Evolutionary conservation across 2,113 vertebrate genomes (phyloP).

Genomic region (Gymnorhina tibicen): DNA sequence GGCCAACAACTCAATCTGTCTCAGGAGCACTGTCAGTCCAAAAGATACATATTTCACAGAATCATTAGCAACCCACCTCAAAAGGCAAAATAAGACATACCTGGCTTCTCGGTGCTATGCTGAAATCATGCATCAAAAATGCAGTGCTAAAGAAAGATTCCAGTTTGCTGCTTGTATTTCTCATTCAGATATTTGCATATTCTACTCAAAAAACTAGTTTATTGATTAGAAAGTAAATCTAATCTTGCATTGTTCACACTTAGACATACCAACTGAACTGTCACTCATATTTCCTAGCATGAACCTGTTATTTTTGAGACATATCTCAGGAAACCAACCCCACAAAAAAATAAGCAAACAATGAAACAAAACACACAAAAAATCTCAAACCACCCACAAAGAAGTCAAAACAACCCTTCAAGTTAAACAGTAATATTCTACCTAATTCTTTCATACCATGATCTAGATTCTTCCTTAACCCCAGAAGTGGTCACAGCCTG

Average conservation of each 20-base stretch:
- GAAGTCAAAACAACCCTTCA: background rate
- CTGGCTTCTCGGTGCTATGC: background rate
- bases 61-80: background rate
- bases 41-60: conserved; percentile 29
- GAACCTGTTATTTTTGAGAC: background rate
- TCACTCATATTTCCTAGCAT: background rate
- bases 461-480: background rate
- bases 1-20: conserved; percentile 67
- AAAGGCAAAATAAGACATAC: background rate
- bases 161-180: background rate
- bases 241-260: background rate
- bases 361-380: background rate
- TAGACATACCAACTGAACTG: background rate
- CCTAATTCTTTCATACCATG: background rate
- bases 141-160: background rate
- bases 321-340: background rate
- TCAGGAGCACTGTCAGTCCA: conserved; percentile 9
- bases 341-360: background rate
- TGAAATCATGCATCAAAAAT: background rate
- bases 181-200: background rate
- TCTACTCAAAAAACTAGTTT: background rate
- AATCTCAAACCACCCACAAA: accelerated
- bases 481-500: background rate
- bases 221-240: background rate
- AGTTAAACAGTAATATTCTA: background rate